Conservation (phyloP, 2,113 vertebrate genomes). For the Clinocottus analis region DNA sequence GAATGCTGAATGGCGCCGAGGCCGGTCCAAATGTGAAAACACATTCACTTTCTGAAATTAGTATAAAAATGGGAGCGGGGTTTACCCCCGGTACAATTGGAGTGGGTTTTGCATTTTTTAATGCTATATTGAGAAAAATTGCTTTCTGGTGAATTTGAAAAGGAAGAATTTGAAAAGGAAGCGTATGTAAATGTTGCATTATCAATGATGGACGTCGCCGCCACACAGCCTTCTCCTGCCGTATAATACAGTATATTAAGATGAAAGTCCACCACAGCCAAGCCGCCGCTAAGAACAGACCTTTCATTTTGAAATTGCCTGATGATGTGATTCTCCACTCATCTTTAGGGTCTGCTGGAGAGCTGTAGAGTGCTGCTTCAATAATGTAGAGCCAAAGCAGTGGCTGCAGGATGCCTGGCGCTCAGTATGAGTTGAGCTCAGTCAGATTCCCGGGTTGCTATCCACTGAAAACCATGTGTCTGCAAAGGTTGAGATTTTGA, state of each 20-base stretch:
- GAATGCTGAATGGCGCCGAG: background rate
- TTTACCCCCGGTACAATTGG: background rate
- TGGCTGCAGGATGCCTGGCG: constrained; percentile 89
- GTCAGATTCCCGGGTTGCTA: background rate
- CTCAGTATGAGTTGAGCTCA: constrained; percentile 80
- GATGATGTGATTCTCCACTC: background rate
- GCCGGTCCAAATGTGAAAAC: background rate
- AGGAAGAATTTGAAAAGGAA: constrained; percentile 85
- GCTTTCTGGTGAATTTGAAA: constrained; percentile 61
- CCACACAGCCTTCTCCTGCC: constrained; percentile 81
- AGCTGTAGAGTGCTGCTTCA: constrained; percentile 83
- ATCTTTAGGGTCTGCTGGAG: constrained; percentile 88
- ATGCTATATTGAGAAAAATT: background rate
- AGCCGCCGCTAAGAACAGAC: background rate
- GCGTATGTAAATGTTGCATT: constrained; percentile 88
- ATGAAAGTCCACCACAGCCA: constrained; percentile 65
- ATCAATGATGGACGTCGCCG: constrained; percentile 92
- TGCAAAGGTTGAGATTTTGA: background rate
- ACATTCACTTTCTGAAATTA: constrained; percentile 18
- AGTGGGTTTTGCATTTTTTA: background rate
- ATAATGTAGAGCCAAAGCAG: constrained; percentile 85
- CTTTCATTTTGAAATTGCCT: background rate
- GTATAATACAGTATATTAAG: constrained; percentile 94
- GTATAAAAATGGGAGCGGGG: background rate
- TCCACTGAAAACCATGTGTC: background rate